Conservation (phyloP, 2,797 vertebrate genomes). For the Phataginus tetradactyla region DNA sequence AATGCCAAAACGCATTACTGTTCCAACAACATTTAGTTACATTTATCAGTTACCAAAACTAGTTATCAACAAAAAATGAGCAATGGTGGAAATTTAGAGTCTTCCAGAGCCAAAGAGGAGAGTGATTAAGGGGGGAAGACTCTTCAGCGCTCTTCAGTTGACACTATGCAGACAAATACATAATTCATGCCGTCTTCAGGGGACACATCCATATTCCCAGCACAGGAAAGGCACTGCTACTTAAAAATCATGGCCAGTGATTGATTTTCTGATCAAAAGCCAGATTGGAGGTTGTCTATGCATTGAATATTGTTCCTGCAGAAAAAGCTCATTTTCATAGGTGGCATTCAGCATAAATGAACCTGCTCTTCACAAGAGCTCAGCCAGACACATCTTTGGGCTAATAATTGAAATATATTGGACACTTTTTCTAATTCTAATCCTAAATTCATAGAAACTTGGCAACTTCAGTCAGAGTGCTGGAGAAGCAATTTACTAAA, state of each 20-base stretch:
- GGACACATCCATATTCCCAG: neutral
- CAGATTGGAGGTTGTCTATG: neutral
- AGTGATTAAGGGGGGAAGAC: neutral
- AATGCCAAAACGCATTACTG: neutral
- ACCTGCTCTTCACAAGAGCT: neutral
- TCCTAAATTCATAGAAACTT: slow-evolving; percentile 61
- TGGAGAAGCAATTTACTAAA: slow-evolving; percentile 42
- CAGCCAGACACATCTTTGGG: neutral
- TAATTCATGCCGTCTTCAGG: neutral
- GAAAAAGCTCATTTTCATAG: neutral
- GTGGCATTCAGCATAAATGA: neutral
- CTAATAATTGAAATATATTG: slow-evolving; percentile 28
- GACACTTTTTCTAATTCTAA: slow-evolving; percentile 34
- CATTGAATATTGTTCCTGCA: neutral
- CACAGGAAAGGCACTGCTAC: neutral
- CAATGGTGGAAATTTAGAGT: neutral
- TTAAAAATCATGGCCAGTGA: neutral
- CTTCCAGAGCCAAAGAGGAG: neutral
- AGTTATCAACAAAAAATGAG: neutral
- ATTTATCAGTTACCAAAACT: neutral
- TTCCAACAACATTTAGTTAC: neutral
- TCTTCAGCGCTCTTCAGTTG: neutral
- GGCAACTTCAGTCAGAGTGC: neutral
- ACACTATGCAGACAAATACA: neutral
- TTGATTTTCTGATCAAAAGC: neutral